Conservation (phyloP, 1,140 invertebrate species). For the Polypedilum pembai region DNA sequence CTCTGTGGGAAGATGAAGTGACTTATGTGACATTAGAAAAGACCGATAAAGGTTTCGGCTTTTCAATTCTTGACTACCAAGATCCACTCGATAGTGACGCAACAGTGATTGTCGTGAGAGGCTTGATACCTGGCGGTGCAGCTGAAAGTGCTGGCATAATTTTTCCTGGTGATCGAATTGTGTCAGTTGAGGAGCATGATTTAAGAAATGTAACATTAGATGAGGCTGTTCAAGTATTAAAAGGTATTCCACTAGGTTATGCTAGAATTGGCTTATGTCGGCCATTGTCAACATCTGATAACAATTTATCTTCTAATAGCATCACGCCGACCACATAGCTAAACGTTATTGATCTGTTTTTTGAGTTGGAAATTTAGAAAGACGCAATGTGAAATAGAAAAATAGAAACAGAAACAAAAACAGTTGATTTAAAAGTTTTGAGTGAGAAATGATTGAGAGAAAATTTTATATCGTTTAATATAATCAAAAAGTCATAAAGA, state of each 20-base stretch:
- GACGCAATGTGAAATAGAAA: too few relatives aligned
- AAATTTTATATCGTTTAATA: too few relatives aligned
- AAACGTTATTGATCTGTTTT: conserved; percentile 30
- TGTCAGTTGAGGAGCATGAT: conserved; percentile 79
- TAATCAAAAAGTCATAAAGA: too few relatives aligned
- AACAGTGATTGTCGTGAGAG: conserved; percentile 89
- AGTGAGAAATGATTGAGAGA: too few relatives aligned
- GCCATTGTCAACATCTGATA: conserved; percentile 54
- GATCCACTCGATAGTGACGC: conserved; percentile 80
- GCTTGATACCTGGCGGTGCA: conserved; percentile 84
- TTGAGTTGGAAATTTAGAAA: conserved; percentile 29
- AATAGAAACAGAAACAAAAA: background rate
- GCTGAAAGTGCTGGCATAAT: conserved; percentile 81
- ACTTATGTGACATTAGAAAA: conserved; percentile 81
- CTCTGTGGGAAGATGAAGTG: conserved; percentile 86
- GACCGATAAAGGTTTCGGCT: conserved; percentile 84
- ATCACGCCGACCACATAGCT: conserved; percentile 30
- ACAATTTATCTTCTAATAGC: conserved; percentile 46
- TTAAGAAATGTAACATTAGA: conserved; percentile 84
- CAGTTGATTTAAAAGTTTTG: too few relatives aligned
- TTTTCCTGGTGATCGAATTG: conserved; percentile 82
- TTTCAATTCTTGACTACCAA: conserved; percentile 91
- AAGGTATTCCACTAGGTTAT: conserved; percentile 72
- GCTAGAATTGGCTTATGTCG: conserved; percentile 81
- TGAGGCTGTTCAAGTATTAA: conserved; percentile 81